Evolutionary conservation across 2,113 vertebrate species (phyloP).

Genomic region (Irena cyanogastra): DNA sequence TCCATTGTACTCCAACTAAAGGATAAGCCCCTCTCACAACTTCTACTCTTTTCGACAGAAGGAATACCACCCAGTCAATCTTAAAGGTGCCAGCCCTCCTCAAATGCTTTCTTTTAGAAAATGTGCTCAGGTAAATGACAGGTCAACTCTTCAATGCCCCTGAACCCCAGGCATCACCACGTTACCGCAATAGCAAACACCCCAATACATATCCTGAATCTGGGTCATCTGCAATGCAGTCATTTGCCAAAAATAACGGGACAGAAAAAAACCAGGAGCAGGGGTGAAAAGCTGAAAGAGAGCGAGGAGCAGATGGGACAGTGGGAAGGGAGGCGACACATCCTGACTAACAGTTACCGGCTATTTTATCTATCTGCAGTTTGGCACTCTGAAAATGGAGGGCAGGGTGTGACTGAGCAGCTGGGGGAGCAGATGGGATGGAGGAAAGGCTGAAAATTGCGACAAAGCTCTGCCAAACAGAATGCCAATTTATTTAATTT

Average conservation of each 20-base stretch:
- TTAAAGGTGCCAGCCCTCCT: neutral
- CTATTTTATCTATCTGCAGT: constrained; percentile 48
- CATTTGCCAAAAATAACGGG: constrained; percentile 33
- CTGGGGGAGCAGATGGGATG: constrained; percentile 52
- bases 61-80: neutral
- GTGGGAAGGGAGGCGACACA: constrained; percentile 53
- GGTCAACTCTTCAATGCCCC: neutral
- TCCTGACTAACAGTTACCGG: constrained; percentile 39
- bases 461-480: constrained; percentile 49
- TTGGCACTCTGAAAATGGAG: constrained; percentile 28
- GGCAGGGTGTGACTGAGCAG: constrained; percentile 58
- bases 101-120: neutral
- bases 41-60: neutral
- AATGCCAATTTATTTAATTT: constrained; percentile 30
- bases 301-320: constrained; percentile 29
- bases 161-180: neutral
- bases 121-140: neutral
- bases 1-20: neutral
- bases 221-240: constrained; percentile 46
- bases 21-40: neutral
- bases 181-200: neutral
- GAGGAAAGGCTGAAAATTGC: constrained; percentile 55
- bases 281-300: neutral
- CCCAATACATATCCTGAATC: neutral
- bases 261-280: neutral